Conservation (phyloP, 2,113 vertebrate species). For the Tetrao urogallus region DNA sequence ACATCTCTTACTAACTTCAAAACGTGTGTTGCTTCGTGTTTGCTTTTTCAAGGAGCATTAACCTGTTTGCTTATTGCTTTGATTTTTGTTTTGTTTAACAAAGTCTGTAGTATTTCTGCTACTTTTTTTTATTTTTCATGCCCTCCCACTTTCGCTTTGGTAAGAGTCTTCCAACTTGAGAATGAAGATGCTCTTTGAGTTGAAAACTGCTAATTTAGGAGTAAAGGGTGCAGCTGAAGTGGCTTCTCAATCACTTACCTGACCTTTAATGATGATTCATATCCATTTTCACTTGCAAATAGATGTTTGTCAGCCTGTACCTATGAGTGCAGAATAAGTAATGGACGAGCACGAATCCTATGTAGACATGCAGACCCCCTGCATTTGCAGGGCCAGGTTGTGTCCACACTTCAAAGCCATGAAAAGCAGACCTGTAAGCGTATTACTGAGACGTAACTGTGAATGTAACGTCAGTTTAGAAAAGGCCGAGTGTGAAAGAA, state of each 20-base stretch:
- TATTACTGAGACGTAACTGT: background rate
- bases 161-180: background rate
- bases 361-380: background rate
- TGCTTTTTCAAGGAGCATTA: slow-evolving; percentile 46
- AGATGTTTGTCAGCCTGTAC: background rate
- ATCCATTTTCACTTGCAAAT: background rate
- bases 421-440: background rate
- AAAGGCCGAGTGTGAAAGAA: background rate
- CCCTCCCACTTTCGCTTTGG: background rate
- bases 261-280: background rate
- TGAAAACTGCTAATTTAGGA: background rate
- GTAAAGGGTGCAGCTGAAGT: background rate
- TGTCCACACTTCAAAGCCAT: background rate
- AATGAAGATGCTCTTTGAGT: background rate
- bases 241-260: background rate
- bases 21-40: background rate
- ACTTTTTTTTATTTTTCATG: slow-evolving; percentile 2
- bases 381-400: background rate
- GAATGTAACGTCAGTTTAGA: background rate
- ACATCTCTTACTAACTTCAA: background rate
- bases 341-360: background rate
- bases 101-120: slow-evolving; percentile 41
- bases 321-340: background rate
- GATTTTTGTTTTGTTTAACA: background rate
- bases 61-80: slow-evolving; percentile 44